These are phyloP conservation scores for Mirounga angustirostris DNA, from an alignment of 2,113 vertebrate genomes.

Conservation along the genomic window DNA sequence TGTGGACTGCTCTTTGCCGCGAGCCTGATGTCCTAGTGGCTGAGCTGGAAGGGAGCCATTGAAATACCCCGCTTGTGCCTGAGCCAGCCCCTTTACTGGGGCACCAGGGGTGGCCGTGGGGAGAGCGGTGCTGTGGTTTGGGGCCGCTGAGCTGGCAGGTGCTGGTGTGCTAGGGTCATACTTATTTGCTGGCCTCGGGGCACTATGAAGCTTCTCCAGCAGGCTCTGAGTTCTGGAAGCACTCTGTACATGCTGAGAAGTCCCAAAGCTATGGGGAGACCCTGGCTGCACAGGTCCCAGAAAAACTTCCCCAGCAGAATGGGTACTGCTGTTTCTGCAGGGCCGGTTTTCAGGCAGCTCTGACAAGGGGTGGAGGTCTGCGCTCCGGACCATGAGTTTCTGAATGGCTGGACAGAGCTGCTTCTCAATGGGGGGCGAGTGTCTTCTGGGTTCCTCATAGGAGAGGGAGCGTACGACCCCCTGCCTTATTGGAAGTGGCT, in stretches of 20 bases:
- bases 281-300: conserved; percentile 88
- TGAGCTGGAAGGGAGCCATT: conserved; percentile 81
- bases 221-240: conserved; percentile 76
- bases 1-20: conserved; percentile 79
- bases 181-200: conserved; percentile 45
- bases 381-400: conserved; percentile 93
- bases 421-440: conserved; percentile 77
- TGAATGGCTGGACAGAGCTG: conserved; percentile 94
- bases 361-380: conserved; percentile 89
- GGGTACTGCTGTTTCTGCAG: conserved; percentile 86
- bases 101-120: conserved; percentile 59
- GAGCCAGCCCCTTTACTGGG: conserved; percentile 37
- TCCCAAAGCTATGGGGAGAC: background rate
- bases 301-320: conserved; percentile 82
- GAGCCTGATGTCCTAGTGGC: conserved; percentile 65
- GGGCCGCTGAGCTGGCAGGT: background rate
- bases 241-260: conserved; percentile 35
- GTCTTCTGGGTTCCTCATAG: conserved; percentile 88
- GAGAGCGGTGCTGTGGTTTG: conserved; percentile 71
- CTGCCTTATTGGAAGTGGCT: conserved; percentile 73
- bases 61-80: conserved; percentile 86
- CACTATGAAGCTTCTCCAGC: conserved; percentile 81
- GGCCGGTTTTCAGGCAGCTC: conserved; percentile 91
- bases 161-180: background rate
- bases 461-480: conserved; percentile 91